phyloP scores from a whole-genome alignment of 2,797 vertebrate genomes.

The Darevskia nairensis region DNA sequence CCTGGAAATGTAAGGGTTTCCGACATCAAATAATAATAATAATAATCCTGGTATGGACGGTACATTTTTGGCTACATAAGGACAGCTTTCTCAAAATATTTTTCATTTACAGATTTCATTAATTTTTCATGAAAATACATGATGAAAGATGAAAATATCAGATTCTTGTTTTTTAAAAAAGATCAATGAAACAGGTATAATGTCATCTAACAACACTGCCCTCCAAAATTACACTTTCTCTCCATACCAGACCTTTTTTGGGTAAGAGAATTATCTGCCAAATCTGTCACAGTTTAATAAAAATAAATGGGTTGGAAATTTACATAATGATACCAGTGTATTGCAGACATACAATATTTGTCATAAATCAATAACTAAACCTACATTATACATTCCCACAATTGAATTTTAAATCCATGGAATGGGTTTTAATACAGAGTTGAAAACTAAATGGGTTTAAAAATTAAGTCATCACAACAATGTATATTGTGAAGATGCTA shows the following conservation, averaged over 20 bases:
- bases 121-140: neutral
- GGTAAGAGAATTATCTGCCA: neutral
- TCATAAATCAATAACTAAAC: neutral
- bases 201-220: neutral
- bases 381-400: neutral
- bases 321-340: neutral
- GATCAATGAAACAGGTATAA: neutral
- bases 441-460: too few species aligned
- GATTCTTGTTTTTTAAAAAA: neutral
- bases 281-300: neutral
- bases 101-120: too few species aligned
- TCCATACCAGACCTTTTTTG: neutral
- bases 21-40: too few species aligned
- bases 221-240: neutral
- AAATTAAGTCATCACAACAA: too few species aligned
- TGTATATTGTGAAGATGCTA: too few species aligned
- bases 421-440: too few species aligned
- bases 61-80: too few species aligned
- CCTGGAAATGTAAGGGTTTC: too few species aligned
- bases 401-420: too few species aligned
- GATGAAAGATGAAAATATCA: neutral
- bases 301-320: neutral
- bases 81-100: too few species aligned
- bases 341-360: neutral
- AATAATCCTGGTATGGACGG: too few species aligned